Evolutionary conservation across 1,140 invertebrate species (phyloP).

Genomic region (Neotoxoptera formosana): DNA sequence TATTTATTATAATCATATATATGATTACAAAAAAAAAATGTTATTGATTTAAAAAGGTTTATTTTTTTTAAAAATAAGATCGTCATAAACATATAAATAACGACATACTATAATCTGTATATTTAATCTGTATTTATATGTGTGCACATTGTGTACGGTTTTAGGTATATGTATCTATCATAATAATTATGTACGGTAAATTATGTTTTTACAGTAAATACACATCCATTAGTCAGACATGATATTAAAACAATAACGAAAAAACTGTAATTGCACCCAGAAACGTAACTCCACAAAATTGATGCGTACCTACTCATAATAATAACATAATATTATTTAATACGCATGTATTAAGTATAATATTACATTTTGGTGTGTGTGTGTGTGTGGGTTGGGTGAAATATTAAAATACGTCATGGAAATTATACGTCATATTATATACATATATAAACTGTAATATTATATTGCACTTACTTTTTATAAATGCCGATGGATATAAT

Average conservation of each 20-base stretch:
- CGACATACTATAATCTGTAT: too few relatives aligned
- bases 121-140: too few relatives aligned
- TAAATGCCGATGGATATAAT: too few relatives aligned
- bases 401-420: too few relatives aligned
- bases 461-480: too few relatives aligned
- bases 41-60: not conserved
- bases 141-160: too few relatives aligned
- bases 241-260: not conserved
- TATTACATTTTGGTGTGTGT: too few relatives aligned
- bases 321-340: too few relatives aligned
- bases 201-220: not conserved
- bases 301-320: not conserved
- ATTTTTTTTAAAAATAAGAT: not conserved
- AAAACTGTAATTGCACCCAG: not conserved
- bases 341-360: not conserved
- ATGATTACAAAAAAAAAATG: not conserved
- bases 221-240: not conserved
- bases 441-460: too few relatives aligned
- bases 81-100: too few relatives aligned
- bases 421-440: too few relatives aligned
- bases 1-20: not conserved
- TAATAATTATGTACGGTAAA: not conserved
- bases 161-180: not conserved
- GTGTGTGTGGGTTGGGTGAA: too few relatives aligned
- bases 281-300: not conserved